A percentile compares a stretch with the other conserved stretches of the same genome.
Conservation (phyloP, 2,888 invertebrate species). For the Ennomos erosarius region DNA sequence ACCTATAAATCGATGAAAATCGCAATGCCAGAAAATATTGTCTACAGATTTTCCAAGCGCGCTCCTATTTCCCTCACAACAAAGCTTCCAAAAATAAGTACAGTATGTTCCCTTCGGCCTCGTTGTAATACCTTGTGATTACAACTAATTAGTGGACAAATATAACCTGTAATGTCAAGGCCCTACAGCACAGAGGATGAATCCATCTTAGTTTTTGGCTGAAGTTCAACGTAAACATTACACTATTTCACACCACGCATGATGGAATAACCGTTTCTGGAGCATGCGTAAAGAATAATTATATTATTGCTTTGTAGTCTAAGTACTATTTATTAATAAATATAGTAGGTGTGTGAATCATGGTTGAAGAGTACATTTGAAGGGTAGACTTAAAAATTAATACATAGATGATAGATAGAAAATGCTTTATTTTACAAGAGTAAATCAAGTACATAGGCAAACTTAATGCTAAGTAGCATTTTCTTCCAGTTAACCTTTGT, state of each 20-base stretch:
- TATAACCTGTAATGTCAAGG: constrained; percentile 59
- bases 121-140: constrained; percentile 47
- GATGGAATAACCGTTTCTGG: constrained; percentile 59
- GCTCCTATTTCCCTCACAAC: constrained; percentile 33
- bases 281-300: constrained; percentile 29
- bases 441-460: too few species aligned
- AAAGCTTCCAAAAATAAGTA: constrained; percentile 29
- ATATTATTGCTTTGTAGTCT: too few species aligned
- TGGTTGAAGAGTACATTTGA: too few species aligned
- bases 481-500: too few species aligned
- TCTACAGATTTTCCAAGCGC: neutral
- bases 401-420: too few species aligned
- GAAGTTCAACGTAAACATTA: constrained; percentile 46
- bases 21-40: too few species aligned
- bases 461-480: too few species aligned
- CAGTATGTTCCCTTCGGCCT: constrained; percentile 40
- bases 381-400: too few species aligned
- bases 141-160: constrained; percentile 51
- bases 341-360: neutral
- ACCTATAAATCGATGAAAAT: too few species aligned
- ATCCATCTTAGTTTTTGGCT: constrained; percentile 46
- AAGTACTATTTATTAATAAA: constrained; percentile 2
- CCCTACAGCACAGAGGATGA: constrained; percentile 48
- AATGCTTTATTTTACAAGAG: too few species aligned
- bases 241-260: constrained; percentile 49